Percentiles rank a stretch among this genome's conserved stretches.
Conservation (phyloP, 2,888 invertebrate species). For the Melipona beecheii region DNA sequence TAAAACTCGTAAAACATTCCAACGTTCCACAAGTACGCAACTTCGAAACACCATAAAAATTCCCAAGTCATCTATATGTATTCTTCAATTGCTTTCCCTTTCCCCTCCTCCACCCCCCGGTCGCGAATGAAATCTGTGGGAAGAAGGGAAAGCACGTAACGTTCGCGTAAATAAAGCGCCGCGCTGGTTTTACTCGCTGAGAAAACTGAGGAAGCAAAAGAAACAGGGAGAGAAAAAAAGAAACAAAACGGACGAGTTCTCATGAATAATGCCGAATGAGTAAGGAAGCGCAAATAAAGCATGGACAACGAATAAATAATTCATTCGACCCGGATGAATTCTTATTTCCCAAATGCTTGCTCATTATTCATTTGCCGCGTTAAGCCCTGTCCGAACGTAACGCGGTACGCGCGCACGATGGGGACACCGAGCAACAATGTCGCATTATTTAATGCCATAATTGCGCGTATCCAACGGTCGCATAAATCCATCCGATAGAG, state of each 20-base stretch:
- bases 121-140: background rate
- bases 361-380: constrained; percentile 35
- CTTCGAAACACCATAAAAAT: no score
- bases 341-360: constrained; percentile 19
- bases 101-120: no score
- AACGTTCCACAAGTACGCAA: no score
- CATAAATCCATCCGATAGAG: constrained; percentile 33
- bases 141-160: background rate
- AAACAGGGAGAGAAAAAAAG: background rate
- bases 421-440: background rate
- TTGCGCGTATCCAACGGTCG: constrained; percentile 10
- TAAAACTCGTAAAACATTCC: no score
- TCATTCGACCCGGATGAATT: constrained; percentile 9
- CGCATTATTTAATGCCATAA: constrained; percentile 40
- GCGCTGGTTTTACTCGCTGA: background rate
- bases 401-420: background rate
- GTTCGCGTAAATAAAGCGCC: background rate
- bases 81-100: no score
- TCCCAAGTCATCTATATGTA: no score
- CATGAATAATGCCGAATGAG: constrained; percentile 4
- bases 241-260: no score
- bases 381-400: constrained; percentile 20
- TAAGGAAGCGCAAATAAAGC: constrained; percentile 1
- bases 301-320: constrained; percentile 12
- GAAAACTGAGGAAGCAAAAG: background rate